Evolutionary conservation across 2,888 invertebrate genomes (phyloP), one percentile per base, ranked within the genome.

Genomic region (Dusona sp.): DNA sequence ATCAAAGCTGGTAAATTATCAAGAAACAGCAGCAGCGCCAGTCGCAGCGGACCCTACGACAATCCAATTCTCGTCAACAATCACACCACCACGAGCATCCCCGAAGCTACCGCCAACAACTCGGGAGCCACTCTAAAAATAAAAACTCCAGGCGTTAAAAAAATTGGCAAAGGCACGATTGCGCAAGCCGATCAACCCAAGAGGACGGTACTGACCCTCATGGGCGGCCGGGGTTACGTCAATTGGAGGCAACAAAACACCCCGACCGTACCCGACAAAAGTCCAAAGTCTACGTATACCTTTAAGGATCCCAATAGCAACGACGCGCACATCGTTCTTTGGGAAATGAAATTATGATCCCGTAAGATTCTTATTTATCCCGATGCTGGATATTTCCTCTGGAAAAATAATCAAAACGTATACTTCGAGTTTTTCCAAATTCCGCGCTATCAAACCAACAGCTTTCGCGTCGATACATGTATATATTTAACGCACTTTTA

Each of bases 191-290:
- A 91, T 88, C 95, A 90, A 95, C 96, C 87, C 94, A 97, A 88
- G 78, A 95, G 97, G 86, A 98, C 98, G 0, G 97, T 98, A 38
- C 96, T 98, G 65, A 98, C 98, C 0, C 94, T 98, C 77, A 97
- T 98, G 95, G 98, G 98, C 0, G 98, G 98, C 2, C 95, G 98
- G 16, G 98, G 98, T 3, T 98, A 98, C 92, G 96, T 97, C 33
- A 97, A 98, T 94, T 97, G 98, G 97, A 95, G 97, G 81, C 97
- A 97, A 91, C 96, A 97, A 13, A 92, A 91, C 16, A 87, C 90
- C 4, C 90, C 89, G 29, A 83, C 25, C 96, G 96, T 91, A 96
- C 96, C 92, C 88, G 95, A 94, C 38, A 94, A 93, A 83, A 91
- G 89, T 86, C 92, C 92, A 38, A 94, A 92, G 78, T 91, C 92